Evolutionary conservation across 2,888 invertebrate species (phyloP), one percentile per base, ranked within the genome.

Genomic region (Nasonovia ribisnigri): DNA sequence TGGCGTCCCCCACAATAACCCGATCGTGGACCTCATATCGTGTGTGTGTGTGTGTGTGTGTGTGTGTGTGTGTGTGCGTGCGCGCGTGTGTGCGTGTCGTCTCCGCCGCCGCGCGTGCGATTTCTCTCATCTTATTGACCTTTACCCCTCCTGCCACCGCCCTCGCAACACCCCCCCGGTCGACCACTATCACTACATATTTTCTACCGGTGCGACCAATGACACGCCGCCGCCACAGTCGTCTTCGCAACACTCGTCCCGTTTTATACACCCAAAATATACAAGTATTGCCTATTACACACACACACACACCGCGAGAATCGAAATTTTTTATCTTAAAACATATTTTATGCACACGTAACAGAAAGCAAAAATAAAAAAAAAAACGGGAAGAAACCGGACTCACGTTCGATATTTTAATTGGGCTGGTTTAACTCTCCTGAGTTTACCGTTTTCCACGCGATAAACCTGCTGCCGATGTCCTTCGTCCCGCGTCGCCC

Each of bases 381-480:
- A 84, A 89, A 84, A 84, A 93, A 36, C 4, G 36, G 46, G 42
- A 84, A 77, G 84, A 93, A 93, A 92, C 92, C 92, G 93, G 93
- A 93, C 92, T 77, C 54, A 42, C 84, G 89, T 93, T 90, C 90
- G 84, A 90, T 84, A 93, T 93, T 93, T 93, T 93, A 93, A 93
- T 93, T 93, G 90, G 93, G 88, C 89, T 90, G 89, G 92, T 89
- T 92, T 43, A 13, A 54, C 84, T 93, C 54, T 89, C 84, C 89
- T 16, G 93, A 60, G 46, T 84, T 88, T 88, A 92, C 92, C 88
- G 92, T 92, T 88, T 92, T 88, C 88, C 67, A 42, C 88, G 67
- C 42, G 87, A 87, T 46, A 92, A 92, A 92, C 92, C 92, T 88
- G 92, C 92, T 60, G 90, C 24, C n/a, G 6, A 77, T 91, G 54